phyloP scores from a whole-genome alignment of 2,888 invertebrate genomes.

The Germaria angustata region DNA sequence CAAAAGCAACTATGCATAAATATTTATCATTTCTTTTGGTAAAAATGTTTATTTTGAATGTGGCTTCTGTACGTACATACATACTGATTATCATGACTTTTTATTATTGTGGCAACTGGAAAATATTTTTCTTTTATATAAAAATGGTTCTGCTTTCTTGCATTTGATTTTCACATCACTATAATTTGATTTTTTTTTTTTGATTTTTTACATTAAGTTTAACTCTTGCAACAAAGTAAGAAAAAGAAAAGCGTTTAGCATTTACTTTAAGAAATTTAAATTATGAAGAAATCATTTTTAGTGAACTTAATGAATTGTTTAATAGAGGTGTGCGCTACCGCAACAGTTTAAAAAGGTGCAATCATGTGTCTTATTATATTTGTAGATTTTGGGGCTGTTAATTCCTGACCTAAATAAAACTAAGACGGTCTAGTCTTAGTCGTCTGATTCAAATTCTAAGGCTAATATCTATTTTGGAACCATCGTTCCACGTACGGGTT shows the following conservation, averaged over 20 bases:
- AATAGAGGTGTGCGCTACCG: no score
- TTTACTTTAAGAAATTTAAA: conserved; percentile 23
- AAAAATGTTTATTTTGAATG: conserved; percentile 14
- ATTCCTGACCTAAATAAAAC: no score
- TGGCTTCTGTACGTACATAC: background rate
- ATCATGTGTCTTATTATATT: no score
- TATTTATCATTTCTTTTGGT: conserved; percentile 5
- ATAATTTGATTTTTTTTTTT: conserved; percentile 52
- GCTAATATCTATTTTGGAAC: no score
- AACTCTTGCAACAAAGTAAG: conserved; percentile 21
- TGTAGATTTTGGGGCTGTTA: no score
- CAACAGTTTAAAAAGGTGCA: no score
- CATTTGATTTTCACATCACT: conserved; percentile 54
- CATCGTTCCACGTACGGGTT: no score
- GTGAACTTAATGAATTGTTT: no score
- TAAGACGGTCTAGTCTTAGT: no score
- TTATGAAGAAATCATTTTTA: background rate
- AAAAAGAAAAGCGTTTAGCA: conserved; percentile 27
- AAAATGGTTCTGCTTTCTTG: conserved; percentile 65
- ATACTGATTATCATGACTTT: conserved; percentile 11
- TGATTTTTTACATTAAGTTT: conserved; percentile 13
- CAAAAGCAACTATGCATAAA: background rate
- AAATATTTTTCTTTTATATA: conserved; percentile 6
- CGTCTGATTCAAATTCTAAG: no score
- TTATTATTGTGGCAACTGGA: conserved; percentile 23